Evolutionary conservation across 2,797 vertebrate species (phyloP).

Genomic region (Pangasius mekongensis): DNA sequence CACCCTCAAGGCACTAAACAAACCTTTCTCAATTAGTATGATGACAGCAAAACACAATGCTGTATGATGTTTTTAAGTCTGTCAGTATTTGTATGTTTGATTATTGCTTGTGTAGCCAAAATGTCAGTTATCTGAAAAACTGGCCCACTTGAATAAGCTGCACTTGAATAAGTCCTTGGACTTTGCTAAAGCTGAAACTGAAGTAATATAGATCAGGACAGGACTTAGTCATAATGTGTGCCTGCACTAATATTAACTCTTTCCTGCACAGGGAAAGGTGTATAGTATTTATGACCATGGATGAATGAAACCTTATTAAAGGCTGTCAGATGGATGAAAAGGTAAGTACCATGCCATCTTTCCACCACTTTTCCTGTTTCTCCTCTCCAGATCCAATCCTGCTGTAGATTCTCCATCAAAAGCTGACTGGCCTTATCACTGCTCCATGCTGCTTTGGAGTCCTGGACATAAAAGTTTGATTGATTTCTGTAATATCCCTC

Average conservation of each 20-base stretch:
- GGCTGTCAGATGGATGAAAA: slow-evolving; percentile 40
- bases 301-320: slow-evolving; percentile 50
- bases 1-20: slow-evolving; percentile 20
- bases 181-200: not conserved
- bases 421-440: slow-evolving; percentile 45
- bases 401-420: slow-evolving; percentile 36
- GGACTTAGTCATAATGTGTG: not conserved
- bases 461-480: slow-evolving; percentile 60
- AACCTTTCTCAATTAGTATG: slow-evolving; percentile 14
- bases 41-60: slow-evolving; percentile 1
- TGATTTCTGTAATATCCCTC: slow-evolving; percentile 61
- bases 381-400: not conserved
- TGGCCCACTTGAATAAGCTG: not conserved
- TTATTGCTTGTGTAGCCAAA: slow-evolving; percentile 30
- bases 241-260: not conserved
- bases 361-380: not conserved
- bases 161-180: slow-evolving; percentile 2
- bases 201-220: not conserved
- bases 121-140: slow-evolving; percentile 8
- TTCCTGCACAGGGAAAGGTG: not conserved
- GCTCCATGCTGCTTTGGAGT: slow-evolving; percentile 35
- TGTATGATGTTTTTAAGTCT: slow-evolving; percentile 3
- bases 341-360: slow-evolving; percentile 38
- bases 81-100: slow-evolving; percentile 9
- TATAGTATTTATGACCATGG: slow-evolving; percentile 29